Evolutionary conservation across 2,113 vertebrate genomes (phyloP), one percentile per base, ranked within the genome.

Genomic region (Upupa epops): DNA sequence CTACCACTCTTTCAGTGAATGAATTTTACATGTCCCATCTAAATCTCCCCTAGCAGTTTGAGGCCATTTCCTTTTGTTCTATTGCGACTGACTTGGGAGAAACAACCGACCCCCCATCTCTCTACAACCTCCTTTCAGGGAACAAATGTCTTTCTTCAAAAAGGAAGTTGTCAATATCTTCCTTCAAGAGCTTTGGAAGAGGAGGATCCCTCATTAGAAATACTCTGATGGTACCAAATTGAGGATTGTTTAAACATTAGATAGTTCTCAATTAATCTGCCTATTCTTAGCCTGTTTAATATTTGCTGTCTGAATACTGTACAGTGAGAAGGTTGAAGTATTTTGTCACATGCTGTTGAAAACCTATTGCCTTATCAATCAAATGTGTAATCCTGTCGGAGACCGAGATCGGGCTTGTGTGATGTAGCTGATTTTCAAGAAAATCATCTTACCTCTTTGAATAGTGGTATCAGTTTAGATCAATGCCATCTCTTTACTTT

Each of bases 281-380:
- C 83, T 88, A 19, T 86, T 96, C 24, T 88, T 89, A 89, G 72
- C 56, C 68, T 28, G 54, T 70, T 77, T 71, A 80, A 56, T 89
- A 64, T 86, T 88, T 91, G 79, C 91, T 80, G 68, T 80, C 81
- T 85, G 84, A 87, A 73, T 58, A 56, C 74, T 48, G 55, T 80
- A 58, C 75, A 54, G 73, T 46, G 83, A 88, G 90, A 29, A 74
- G 88, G 24, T 29, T 94, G 88, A 94, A 88, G 91, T 94, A 91
- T 95, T 94, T 93, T 95, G 95, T 95, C 93, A 94, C 82, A 89
- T 59, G 78, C 87, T 93, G 84, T 91, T 95, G 93, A 91, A 94
- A 93, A 91, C 92, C 89, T 94, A 83, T 92, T 95, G 90, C 91
- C 76, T 95, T 92, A 95, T 96, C 95, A 96, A 96, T 95, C 94